Conservation (phyloP, 2,888 invertebrate species). For the Sialis lutaria region DNA sequence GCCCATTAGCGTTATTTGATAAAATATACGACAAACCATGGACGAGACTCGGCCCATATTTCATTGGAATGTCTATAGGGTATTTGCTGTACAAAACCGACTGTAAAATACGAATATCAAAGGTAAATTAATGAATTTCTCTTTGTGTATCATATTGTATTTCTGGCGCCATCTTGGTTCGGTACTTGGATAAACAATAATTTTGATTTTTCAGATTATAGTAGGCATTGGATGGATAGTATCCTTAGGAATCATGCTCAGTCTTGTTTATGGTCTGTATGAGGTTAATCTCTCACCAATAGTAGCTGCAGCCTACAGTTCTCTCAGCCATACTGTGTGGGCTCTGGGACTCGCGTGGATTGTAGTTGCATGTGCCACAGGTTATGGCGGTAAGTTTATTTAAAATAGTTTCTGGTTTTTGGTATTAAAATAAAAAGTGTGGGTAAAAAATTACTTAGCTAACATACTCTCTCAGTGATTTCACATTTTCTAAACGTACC, state of each 20-base stretch:
- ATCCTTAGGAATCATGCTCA: constrained; percentile 45
- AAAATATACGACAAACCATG: constrained; percentile 83
- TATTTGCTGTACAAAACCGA: constrained; percentile 72
- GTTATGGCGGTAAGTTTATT: constrained; percentile 47
- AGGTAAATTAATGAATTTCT: constrained; percentile 24
- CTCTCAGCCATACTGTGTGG: constrained; percentile 71
- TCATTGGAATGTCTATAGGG: constrained; percentile 69
- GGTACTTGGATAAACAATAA: too few species aligned
- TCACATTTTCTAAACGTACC: too few species aligned
- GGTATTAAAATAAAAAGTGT: too few species aligned
- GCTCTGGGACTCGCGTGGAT: constrained; percentile 67
- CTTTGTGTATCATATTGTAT: too few species aligned
- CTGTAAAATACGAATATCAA: constrained; percentile 55
- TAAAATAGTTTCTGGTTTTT: too few species aligned
- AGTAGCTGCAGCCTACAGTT: constrained; percentile 61
- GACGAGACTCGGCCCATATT: constrained; percentile 69
- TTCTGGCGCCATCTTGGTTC: too few species aligned
- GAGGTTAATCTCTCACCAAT: constrained; percentile 47
- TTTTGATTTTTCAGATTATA: constrained; percentile 16
- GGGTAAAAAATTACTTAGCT: too few species aligned
- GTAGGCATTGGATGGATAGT: constrained; percentile 52
- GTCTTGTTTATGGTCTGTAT: constrained; percentile 64
- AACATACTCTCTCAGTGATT: too few species aligned
- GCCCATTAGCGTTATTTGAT: constrained; percentile 70
- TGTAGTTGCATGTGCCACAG: constrained; percentile 69